These are phyloP conservation scores for Callyntrura guangdongensis DNA, from an alignment of 2,888 invertebrate genomes.

Conservation along the genomic window DNA sequence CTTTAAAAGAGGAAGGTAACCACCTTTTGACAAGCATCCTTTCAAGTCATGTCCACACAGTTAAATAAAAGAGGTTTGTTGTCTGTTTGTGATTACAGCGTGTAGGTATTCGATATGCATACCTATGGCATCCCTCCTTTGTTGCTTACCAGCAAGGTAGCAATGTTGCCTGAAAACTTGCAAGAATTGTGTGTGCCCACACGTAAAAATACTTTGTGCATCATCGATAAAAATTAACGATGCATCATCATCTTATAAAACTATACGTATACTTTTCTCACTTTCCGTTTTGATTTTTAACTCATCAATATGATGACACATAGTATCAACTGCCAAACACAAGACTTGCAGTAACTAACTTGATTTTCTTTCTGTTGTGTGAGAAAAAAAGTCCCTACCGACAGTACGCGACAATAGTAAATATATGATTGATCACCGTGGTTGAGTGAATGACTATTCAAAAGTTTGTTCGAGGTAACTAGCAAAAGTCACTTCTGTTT, in stretches of 20 bases:
- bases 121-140: too few species aligned
- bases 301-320: slow-evolving; percentile 17
- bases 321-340: neutral
- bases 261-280: neutral
- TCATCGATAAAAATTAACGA: too few species aligned
- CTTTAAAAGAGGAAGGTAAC: slow-evolving; percentile 14
- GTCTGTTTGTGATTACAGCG: neutral
- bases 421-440: slow-evolving; percentile 67
- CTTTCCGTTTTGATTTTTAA: slow-evolving; percentile 14
- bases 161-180: neutral
- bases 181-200: neutral
- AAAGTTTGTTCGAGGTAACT: slow-evolving; percentile 24
- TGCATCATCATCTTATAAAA: too few species aligned
- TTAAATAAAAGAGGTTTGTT: slow-evolving; percentile 17
- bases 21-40: slow-evolving; percentile 63
- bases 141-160: too few species aligned
- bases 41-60: slow-evolving; percentile 64
- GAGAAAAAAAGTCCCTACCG: slow-evolving; percentile 54
- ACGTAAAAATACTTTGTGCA: too few species aligned
- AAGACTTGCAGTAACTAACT: too few species aligned
- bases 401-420: slow-evolving; percentile 22
- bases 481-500: slow-evolving; percentile 21
- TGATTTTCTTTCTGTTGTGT: slow-evolving; percentile 53
- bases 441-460: slow-evolving; percentile 53
- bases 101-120: too few species aligned